phyloP scores from a whole-genome alignment of 2,888 invertebrate species.

The Ormyrus thymus region DNA sequence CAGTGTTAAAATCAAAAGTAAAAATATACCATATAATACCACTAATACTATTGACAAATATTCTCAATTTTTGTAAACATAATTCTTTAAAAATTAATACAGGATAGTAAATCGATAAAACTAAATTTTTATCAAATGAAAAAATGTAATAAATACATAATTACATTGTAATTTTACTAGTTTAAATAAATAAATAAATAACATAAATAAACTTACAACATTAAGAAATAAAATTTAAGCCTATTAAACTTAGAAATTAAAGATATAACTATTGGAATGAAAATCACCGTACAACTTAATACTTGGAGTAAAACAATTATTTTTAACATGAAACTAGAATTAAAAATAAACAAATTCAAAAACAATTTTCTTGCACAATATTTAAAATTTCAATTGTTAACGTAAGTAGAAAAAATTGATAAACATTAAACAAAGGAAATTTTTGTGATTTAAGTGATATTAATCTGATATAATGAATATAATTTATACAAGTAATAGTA shows the following conservation, averaged over 20 bases:
- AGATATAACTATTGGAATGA: not conserved
- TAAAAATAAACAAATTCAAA: not conserved
- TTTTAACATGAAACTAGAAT: not conserved
- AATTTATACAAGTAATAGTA: too few relatives aligned
- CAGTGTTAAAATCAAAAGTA: not conserved
- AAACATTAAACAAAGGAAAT: too few relatives aligned
- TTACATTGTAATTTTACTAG: not conserved
- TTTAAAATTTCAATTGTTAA: not conserved
- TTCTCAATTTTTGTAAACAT: not conserved
- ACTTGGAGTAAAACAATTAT: too few relatives aligned
- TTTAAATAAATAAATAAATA: not conserved
- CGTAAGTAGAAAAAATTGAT: too few relatives aligned
- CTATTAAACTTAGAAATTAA: not conserved
- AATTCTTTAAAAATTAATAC: not conserved
- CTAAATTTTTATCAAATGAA: not conserved
- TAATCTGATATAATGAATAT: too few relatives aligned
- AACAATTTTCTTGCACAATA: not conserved
- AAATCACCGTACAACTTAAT: too few relatives aligned
- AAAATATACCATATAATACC: not conserved
- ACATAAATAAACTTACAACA: not conserved
- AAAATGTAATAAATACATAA: conserved; percentile 4
- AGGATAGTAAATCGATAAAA: not conserved
- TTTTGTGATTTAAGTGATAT: too few relatives aligned
- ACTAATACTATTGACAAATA: not conserved
- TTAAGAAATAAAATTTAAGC: not conserved